A percentile compares a stretch with the other conserved stretches of the same genome.
These are phyloP conservation scores for Scaptomyza reducta DNA, from an alignment of 2,888 invertebrate genomes.

Conservation along the genomic window DNA sequence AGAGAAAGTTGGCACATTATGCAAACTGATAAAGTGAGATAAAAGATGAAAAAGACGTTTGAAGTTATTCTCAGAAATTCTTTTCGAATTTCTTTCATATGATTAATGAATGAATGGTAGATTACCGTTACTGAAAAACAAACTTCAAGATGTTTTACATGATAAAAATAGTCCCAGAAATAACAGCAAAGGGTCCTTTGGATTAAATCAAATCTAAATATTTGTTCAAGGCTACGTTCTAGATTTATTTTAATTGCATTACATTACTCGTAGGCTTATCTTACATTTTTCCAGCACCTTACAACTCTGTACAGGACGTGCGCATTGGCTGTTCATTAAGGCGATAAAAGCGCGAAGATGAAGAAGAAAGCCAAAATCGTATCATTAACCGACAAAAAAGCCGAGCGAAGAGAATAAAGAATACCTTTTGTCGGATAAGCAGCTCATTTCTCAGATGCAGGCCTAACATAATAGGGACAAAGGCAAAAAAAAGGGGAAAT, in stretches of 20 bases:
- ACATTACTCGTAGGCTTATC: not conserved
- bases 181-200: too few species aligned
- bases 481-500: conserved; percentile 24
- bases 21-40: not conserved
- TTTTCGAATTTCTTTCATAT: not conserved
- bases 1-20: conserved; percentile 2
- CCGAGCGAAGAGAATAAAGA: conserved; percentile 8
- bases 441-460: conserved; percentile 73
- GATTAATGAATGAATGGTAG: not conserved
- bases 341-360: conserved; percentile 22
- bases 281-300: not conserved
- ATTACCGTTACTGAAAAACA: not conserved
- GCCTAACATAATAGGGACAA: conserved; percentile 20
- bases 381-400: conserved; percentile 57
- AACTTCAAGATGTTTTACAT: too few species aligned
- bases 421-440: conserved; percentile 69
- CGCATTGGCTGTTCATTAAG: conserved; percentile 41
- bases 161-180: too few species aligned
- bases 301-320: not conserved
- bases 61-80: not conserved
- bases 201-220: not conserved
- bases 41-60: not conserved
- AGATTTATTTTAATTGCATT: conserved; percentile 4
- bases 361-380: conserved; percentile 45
- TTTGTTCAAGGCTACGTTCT: not conserved